Evolutionary conservation across 35 echinoderm and acorn worm species (phyloP).

Genomic region (Lytechinus variegatus): DNA sequence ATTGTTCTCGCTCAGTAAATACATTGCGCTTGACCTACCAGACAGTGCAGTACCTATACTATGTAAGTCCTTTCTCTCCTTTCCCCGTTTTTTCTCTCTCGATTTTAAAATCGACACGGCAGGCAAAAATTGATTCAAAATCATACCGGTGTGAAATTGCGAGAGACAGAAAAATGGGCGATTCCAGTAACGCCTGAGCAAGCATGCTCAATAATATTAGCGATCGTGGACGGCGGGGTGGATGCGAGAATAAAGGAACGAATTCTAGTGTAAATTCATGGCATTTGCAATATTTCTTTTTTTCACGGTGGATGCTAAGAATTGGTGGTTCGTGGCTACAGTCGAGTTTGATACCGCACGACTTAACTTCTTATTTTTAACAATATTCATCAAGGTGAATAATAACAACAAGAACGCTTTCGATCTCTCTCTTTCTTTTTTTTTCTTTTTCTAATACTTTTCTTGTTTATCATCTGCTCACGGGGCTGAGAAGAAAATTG

Average conservation of each 20-base stretch:
- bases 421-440: not conserved
- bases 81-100: not conserved
- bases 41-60: conserved; percentile 48
- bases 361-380: conserved; percentile 21
- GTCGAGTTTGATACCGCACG: conserved; percentile 36
- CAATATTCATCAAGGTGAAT: not conserved
- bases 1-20: conserved; percentile 34
- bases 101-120: conserved; percentile 45
- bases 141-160: conserved; percentile 54
- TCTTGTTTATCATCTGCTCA: conserved; percentile 33
- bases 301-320: conserved; percentile 48
- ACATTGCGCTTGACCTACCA: conserved; percentile 44
- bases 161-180: conserved; percentile 54
- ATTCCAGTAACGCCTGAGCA: conserved; percentile 39
- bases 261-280: conserved; percentile 51
- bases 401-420: conserved; percentile 17
- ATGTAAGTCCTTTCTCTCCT: not conserved
- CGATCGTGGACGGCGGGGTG: not conserved
- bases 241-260: conserved; percentile 12
- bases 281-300: conserved; percentile 52
- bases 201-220: conserved; percentile 51
- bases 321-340: conserved; percentile 37
- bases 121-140: conserved; percentile 52
- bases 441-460: not conserved
- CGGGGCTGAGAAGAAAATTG: conserved; percentile 23